Conservation (phyloP, 2,888 invertebrate genomes). For the Acrobasis suavella region DNA sequence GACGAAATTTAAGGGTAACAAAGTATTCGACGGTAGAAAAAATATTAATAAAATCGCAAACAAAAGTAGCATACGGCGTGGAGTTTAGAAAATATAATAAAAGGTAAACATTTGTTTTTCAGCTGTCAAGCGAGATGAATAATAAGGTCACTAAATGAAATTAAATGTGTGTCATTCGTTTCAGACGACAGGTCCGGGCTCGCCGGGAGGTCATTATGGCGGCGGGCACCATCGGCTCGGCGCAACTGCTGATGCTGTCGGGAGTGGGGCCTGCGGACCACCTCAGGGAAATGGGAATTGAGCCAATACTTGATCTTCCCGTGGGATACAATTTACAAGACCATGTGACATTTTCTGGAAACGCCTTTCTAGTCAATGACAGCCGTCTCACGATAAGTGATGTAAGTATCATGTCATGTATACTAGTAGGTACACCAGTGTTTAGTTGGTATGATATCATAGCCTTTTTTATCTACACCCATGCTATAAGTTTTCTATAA, state of each 20-base stretch:
- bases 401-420: no score
- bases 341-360: constrained; percentile 87
- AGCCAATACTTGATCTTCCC: constrained; percentile 85
- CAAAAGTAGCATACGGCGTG: constrained; percentile 85
- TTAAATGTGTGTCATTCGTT: constrained; percentile 7
- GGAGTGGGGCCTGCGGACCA: constrained; percentile 88
- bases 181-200: constrained; percentile 73
- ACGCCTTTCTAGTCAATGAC: constrained; percentile 88
- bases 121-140: not conserved
- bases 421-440: no score
- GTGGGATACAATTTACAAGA: constrained; percentile 93
- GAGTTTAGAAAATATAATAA: constrained; percentile 85
- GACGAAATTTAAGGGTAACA: constrained; percentile 87
- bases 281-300: constrained; percentile 82
- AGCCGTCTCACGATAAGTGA: constrained; percentile 85
- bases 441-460: no score
- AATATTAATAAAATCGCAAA: constrained; percentile 84
- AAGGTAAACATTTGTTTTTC: constrained; percentile 49
- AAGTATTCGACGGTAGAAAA: constrained; percentile 86
- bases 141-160: not conserved
- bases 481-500: no score
- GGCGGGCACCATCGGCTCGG: constrained; percentile 92
- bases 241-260: constrained; percentile 92
- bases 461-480: no score
- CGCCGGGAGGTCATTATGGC: constrained; percentile 89